Base-by-base conservation (phyloP, 1,140 invertebrate genomes). In the Whitmania pigra region DNA sequence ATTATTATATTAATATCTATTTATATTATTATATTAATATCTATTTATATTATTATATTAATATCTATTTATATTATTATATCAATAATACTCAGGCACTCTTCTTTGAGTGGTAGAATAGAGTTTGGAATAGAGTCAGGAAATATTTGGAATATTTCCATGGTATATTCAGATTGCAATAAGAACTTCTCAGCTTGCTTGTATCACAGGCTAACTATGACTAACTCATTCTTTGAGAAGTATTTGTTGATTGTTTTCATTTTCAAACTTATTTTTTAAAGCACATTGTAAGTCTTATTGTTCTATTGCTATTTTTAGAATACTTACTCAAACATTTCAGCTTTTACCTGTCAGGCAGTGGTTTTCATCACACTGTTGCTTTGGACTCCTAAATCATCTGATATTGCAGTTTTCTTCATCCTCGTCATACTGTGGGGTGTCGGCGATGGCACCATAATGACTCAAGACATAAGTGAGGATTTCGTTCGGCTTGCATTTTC, bases 371-470 rank as follows among this genome's bases (percentile, higher is more conserved):
- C 75, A 25, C 74, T 79, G 78, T 71, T 75, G 54, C 20, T 76
- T 25, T 78, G 78, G 78, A 63, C 73, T 43, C 78, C 78, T 18
- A 57, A 71, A 15, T 67, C 72, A 18, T 74, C 74, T 20, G 60
- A 75, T 18, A 20, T 75, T 0, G 25, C 74, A 25, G 60, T 76
- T 13, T 75, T 76, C 53, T 77, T 79, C 68, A 29, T 77, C 66
- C 63, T 79, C 11, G 69, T 77, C 53, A 77, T 75, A 17, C 60
- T 74, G 6, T 79, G 78, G 77, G 79, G 79, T 36, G 53, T 79
- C 5, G 76, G 74, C 7, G 78, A 80, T 72, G 79, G 78, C 18
- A 77, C 79, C 22, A 77, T 77, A 75, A 76, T 76, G 36, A 76
- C 77, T 29, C 77, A 78, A 68, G 68, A 73, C 4, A 78, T 77